Base-by-base conservation (phyloP, 2,797 vertebrate genomes). In the Chloroceryle amazona region DNA sequence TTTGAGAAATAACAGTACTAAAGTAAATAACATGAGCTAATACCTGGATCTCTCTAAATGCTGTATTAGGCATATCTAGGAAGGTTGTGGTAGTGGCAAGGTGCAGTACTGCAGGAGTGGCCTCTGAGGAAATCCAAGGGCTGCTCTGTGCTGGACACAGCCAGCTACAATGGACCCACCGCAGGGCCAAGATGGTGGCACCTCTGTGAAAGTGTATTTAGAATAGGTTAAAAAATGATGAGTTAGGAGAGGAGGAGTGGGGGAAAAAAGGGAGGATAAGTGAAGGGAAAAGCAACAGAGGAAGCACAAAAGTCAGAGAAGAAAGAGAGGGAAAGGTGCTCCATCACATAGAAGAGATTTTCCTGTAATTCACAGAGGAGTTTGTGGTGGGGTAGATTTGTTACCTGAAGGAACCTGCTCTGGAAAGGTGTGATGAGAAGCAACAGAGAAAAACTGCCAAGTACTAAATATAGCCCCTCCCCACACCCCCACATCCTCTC, bases 101-200 rank as follows among this genome's bases (percentile, higher is more conserved):
- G 23, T 13, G 51, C 9, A 29, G 51, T 52, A 28, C 51, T 52
- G 28, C 52, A 55, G 52, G 28, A 68, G 21, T 49, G 22, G 47
- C 47, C 47, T 49, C 47, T 49, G 47, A 49, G 47, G 47, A 49
- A 12, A 29, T 5, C 19, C 12, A 37, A 6, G 11, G 6, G 10
- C 8, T 44, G 29, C 28, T 19, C n/a, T 15, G 2, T 49, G 51
- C 51, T 52, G 26, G 14, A 52, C 26, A 52, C 26, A 52, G 18
- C 5, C 2, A 3, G 31, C 9, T 58, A 31, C 13, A 83, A 9
- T 1, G 19, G 33, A 71, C 3, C 5, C 22, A 21, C 13, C 1
- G 0, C 11, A 42, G 9, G 22, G 10, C 9, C 19, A 67, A n/a
- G 54, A 35, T 10, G 11, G 12, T 52, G 10, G 5, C 10, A 4